phyloP scores from a whole-genome alignment of 2,797 vertebrate species.

The Trichosurus vulpecula region DNA sequence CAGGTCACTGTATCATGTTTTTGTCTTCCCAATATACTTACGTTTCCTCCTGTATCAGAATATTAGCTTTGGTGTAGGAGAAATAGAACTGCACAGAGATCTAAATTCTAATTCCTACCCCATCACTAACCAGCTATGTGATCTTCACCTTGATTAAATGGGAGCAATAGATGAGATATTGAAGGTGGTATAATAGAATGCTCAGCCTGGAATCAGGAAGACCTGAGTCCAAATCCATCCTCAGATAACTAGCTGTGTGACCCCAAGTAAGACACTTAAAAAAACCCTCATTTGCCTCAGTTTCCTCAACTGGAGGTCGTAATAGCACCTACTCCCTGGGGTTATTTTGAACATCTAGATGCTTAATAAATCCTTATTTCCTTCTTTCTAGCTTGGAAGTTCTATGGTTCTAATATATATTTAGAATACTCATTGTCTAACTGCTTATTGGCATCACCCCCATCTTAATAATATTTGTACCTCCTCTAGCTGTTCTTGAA shows the following conservation, averaged over 20 bases:
- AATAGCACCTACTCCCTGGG: neutral
- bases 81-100: neutral
- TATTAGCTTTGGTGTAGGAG: neutral
- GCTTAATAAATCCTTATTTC: neutral
- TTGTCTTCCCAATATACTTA: neutral
- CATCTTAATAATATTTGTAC: neutral
- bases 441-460: neutral
- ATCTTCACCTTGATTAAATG: neutral
- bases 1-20: neutral
- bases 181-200: neutral
- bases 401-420: neutral
- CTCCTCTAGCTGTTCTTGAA: neutral
- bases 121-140: neutral
- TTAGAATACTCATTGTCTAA: neutral
- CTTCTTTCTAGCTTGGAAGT: neutral
- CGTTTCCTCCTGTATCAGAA: neutral
- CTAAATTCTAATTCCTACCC: neutral
- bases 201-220: neutral
- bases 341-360: neutral
- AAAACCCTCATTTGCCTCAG: neutral
- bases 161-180: neutral
- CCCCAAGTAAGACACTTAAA: neutral
- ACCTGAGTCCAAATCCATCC: neutral
- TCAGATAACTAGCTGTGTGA: neutral
- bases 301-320: neutral